Evolutionary conservation across 1,140 invertebrate genomes (phyloP).

Genomic region (Aplysia californica): DNA sequence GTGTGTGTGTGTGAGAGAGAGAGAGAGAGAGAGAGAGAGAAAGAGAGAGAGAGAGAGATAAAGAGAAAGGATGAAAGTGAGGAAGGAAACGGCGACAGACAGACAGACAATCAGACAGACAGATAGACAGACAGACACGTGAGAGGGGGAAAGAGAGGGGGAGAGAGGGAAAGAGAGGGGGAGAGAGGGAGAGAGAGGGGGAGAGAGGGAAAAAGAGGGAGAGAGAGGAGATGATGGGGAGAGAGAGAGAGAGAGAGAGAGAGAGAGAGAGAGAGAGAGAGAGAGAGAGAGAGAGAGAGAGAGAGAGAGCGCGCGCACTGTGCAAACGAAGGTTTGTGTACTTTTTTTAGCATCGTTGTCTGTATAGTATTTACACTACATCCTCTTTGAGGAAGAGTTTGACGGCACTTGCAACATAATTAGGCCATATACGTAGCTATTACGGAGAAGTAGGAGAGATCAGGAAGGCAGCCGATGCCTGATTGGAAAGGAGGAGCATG

Average conservation of each 20-base stretch:
- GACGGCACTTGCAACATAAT: too few species aligned
- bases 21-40: neutral
- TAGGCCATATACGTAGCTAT: too few species aligned
- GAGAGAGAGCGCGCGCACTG: neutral
- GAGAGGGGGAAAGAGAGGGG: neutral
- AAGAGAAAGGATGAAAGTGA: neutral
- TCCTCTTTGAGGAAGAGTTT: too few species aligned
- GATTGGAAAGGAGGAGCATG: too few species aligned
- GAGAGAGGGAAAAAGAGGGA: neutral
- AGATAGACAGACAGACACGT: neutral
- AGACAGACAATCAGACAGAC: neutral
- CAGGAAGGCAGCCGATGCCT: too few species aligned
- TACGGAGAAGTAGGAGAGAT: too few species aligned
- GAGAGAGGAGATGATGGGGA: neutral
- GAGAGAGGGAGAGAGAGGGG: slow-evolving; percentile 1
- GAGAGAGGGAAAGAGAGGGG: neutral
- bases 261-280: neutral
- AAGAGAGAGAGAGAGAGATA: neutral
- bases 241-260: neutral
- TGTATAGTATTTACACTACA: too few species aligned
- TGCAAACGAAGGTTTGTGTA: too few species aligned
- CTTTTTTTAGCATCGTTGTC: too few species aligned
- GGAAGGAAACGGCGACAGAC: neutral
- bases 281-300: neutral
- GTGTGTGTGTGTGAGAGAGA: neutral